Base-by-base conservation (phyloP, 2,113 vertebrate species). In the Edolisoma coerulescens region DNA sequence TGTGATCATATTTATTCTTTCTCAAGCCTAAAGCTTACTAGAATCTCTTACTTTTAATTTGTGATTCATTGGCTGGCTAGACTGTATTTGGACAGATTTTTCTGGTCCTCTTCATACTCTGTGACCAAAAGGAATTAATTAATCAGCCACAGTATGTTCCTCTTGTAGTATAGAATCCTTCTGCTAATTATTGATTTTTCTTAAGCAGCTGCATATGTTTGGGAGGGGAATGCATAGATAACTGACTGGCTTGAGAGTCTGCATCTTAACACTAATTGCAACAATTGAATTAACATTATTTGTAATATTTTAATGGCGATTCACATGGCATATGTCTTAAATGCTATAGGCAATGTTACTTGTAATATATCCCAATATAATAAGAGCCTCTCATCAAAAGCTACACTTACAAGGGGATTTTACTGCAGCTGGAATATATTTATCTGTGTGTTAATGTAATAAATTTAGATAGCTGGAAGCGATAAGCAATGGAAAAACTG, bases 401-500 rank as follows among this genome's bases (percentile, higher is more conserved):
- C 26, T 54, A 60, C 22, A 44, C 53, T 91, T 91, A 27, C 50
- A 57, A 86, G 23, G 9, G 27, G 28, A 68, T 89, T 91, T 95
- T 90, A 39, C 53, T 82, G 33, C 23, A 50, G 30, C 30, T 77
- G 57, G 89, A 91, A 68, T 80, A 22, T 53, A 42, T 89, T 74
- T 70, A 28, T 77, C 16, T 79, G 5, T 95, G 23, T 21, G 2
- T 77, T 89, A 74, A 60, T 84, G 64, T 90, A 56, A 90, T 69
- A 69, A 56, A 90, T 93, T 79, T 92, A 98, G 98, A 78, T 98
- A 96, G 37, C 95, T 20, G 32, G 30, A 41, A 96, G 95, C 89
- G 98, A 98, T 65, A 98, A 98, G 37, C 92, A 54, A 18, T 98
- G 98, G 98, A 98, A 98, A 82, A 83, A 8, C 32, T 98, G 98